Evolutionary conservation across 2,113 vertebrate genomes (phyloP).

Genomic region (Calonectris borealis): DNA sequence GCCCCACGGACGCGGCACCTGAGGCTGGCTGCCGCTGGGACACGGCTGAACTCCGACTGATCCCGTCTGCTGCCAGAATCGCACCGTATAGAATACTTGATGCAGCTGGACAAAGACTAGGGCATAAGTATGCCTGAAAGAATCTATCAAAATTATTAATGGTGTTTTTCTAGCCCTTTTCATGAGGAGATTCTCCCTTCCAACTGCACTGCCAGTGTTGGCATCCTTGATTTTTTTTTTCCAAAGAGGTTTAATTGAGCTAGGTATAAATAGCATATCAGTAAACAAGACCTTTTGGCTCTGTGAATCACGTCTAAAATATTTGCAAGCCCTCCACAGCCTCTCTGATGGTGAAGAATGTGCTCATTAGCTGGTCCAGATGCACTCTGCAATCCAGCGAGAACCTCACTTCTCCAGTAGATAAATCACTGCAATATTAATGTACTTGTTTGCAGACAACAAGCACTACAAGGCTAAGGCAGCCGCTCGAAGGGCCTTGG

Average conservation of each 20-base stretch:
- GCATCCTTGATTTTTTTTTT: not conserved
- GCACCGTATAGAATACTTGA: accelerated
- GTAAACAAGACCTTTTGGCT: slow-evolving; percentile 65
- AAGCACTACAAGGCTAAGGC: not conserved
- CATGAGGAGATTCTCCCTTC: slow-evolving; percentile 32
- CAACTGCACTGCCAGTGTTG: slow-evolving; percentile 12
- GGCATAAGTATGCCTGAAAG: not conserved
- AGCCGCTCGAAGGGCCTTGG: not conserved
- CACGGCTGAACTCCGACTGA: accelerated
- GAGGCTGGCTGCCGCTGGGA: not conserved
- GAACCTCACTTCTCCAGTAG: not conserved
- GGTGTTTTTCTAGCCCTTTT: slow-evolving; percentile 48
- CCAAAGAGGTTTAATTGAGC: slow-evolving; percentile 51
- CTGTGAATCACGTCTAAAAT: slow-evolving; percentile 63
- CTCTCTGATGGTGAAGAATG: slow-evolving; percentile 54
- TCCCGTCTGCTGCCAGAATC: not conserved
- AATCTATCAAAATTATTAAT: slow-evolving; percentile 33
- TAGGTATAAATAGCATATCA: slow-evolving; percentile 68
- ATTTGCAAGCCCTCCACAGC: slow-evolving; percentile 53
- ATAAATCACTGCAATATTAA: slow-evolving; percentile 27
- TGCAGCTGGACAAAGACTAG: not conserved
- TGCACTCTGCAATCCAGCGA: slow-evolving; percentile 8
- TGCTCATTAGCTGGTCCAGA: slow-evolving; percentile 64
- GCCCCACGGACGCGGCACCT: not conserved
- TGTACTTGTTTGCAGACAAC: not conserved